Evolutionary conservation across 2,888 invertebrate species (phyloP).

Genomic region (Pinctada fucata): DNA sequence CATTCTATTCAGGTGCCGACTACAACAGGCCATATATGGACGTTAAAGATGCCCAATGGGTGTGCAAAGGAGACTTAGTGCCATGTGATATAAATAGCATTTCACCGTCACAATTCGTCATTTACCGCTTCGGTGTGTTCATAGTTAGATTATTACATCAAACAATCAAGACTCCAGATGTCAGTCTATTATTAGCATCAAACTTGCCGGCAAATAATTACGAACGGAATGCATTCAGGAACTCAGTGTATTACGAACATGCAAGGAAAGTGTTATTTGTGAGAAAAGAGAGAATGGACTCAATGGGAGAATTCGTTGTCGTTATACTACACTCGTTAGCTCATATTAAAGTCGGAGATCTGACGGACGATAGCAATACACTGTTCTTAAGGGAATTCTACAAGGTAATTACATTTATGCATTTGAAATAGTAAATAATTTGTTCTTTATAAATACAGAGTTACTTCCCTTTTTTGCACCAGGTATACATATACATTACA

Average conservation of each 20-base stretch:
- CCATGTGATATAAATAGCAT: conserved; percentile 69
- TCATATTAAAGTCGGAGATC: conserved; percentile 71
- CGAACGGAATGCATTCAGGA: conserved; percentile 68
- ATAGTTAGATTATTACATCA: conserved; percentile 69
- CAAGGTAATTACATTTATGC: conserved; percentile 70
- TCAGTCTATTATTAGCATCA: conserved; percentile 72
- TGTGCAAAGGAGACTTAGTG: conserved; percentile 66
- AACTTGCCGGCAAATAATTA: conserved; percentile 73
- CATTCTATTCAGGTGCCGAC: conserved; percentile 75
- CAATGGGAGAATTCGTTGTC: conserved; percentile 74
- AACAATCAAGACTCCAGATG: conserved; percentile 64
- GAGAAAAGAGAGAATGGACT: conserved; percentile 71
- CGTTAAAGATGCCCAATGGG: conserved; percentile 74
- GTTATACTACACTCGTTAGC: conserved; percentile 74
- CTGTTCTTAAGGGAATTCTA: conserved; percentile 73
- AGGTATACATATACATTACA: too few relatives aligned
- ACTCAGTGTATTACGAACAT: conserved; percentile 72
- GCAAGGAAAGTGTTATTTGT: conserved; percentile 70
- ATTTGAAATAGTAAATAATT: too few relatives aligned
- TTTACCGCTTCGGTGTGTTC: conserved; percentile 74
- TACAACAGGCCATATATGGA: conserved; percentile 71
- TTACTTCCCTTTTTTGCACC: too few relatives aligned
- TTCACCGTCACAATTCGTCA: conserved; percentile 71
- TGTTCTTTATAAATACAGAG: too few relatives aligned
- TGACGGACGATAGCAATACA: conserved; percentile 71